phyloP scores from a whole-genome alignment of 2,113 vertebrate species.

The Erinaceus europaeus region DNA sequence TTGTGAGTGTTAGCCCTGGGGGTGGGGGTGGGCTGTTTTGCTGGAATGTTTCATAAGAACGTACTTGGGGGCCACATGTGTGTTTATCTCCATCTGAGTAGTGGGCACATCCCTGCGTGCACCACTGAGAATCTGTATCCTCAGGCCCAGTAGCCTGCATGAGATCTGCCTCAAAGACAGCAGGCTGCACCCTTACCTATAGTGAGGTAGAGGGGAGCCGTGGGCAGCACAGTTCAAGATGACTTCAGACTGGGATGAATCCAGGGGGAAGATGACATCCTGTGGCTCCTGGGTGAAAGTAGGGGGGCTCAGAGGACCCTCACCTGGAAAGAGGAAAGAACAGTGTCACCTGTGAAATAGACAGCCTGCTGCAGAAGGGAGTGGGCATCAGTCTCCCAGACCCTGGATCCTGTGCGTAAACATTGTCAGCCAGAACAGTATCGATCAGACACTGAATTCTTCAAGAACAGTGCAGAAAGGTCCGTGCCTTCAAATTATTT shows the following conservation, averaged over 20 bases:
- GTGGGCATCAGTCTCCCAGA: background rate
- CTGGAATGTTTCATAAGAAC: too few relatives aligned
- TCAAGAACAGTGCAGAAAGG: too few relatives aligned
- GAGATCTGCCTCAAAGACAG: background rate
- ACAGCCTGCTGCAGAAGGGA: background rate
- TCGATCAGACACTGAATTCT: too few relatives aligned
- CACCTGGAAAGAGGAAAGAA: conserved; percentile 76
- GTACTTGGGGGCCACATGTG: too few relatives aligned
- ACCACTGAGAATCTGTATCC: background rate
- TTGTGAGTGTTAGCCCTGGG: too few relatives aligned
- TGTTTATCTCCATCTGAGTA: too few relatives aligned
- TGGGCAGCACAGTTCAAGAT: conserved; percentile 90
- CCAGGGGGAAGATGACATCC: conserved; percentile 87
- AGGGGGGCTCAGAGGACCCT: conserved; percentile 83
- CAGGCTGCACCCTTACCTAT: conserved; percentile 80
- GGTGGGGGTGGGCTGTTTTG: too few relatives aligned
- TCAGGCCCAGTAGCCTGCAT: background rate
- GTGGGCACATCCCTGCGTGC: too few relatives aligned
- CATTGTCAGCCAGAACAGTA: too few relatives aligned
- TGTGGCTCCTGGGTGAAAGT: conserved; percentile 90
- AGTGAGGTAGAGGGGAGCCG: conserved; percentile 86
- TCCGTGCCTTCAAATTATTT: too few relatives aligned
- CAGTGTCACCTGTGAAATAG: background rate
- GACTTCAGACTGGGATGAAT: conserved; percentile 84
- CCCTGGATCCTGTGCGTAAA: too few relatives aligned